Base-by-base conservation (phyloP, 2,888 invertebrate genomes). In the Melinopterus prodromus region DNA sequence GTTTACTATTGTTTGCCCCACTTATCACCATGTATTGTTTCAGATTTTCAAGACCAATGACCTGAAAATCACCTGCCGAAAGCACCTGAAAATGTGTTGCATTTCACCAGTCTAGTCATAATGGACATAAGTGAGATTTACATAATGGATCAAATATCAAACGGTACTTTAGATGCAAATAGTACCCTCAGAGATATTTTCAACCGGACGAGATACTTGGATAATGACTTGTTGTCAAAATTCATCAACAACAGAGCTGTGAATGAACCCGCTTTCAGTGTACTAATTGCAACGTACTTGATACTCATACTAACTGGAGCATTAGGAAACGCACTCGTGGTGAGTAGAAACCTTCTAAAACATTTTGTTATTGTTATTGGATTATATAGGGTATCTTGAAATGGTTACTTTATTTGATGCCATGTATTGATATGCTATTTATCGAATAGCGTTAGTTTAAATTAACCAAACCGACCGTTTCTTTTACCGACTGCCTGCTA, bases 301-400 rank as follows among this genome's bases (percentile, higher is more conserved):
- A 90, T 94, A 81, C 90, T 97, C 85, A 97, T 97, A 81, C 89
- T 94, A 14, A 93, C 96, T 78, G 98, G 98, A 70, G 94, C 96
- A 2, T 90, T 95, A 78, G 98, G 98, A 74, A 98, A 98, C 89
- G 93, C 94, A 9, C 91, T 98, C 75, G 97, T 98, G 84, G 97
- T 98, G 85, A 88, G 89, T 88, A n/a, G 26, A 26, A 26, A 26
- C 26, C 26, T 1, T 26, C 26, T 3, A 26, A 26, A 26, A 26
- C 3, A 26, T 26, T 3, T 26, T 26, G 26, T 26, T 26, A 26
- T 26, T 3, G 26, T 26, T 26, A 26, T 26, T 26, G 26, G 26
- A 1, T 26, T 26, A 26, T 26, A 26, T 26, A 26, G 26, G 26
- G 3, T 26, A 1, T 3, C 26, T 26, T 26, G 26, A 26, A 26